Evolutionary conservation across 2,113 vertebrate genomes (phyloP).

Genomic region (Tretioscincus oriximinensis): DNA sequence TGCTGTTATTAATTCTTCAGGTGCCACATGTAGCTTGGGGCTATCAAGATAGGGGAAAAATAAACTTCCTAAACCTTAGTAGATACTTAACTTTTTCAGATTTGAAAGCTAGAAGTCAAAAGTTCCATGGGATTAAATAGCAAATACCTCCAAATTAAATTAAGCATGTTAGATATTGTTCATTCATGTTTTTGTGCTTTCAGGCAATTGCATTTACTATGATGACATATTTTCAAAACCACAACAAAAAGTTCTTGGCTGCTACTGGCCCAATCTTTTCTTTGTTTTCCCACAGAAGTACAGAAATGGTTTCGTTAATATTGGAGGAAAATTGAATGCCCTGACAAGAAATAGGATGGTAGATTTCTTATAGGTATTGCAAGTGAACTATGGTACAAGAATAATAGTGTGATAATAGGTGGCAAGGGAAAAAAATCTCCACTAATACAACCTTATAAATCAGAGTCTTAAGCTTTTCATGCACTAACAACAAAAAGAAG

Average conservation of each 20-base stretch:
- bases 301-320: constrained; percentile 14
- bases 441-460: neutral
- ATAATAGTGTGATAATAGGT: too few relatives aligned
- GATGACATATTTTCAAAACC: constrained; percentile 20
- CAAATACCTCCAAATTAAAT: constrained; percentile 26
- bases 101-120: constrained; percentile 33
- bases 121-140: constrained; percentile 28
- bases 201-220: constrained; percentile 19
- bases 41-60: constrained; percentile 55
- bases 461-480: neutral
- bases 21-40: constrained; percentile 49
- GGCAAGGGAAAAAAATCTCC: neutral
- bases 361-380: neutral
- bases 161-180: constrained; percentile 21
- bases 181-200: constrained; percentile 6
- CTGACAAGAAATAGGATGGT: neutral
- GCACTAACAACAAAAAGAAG: neutral
- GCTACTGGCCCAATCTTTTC: constrained; percentile 19
- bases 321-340: neutral
- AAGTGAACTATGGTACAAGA: neutral
- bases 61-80: constrained; percentile 54
- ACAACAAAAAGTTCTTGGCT: neutral
- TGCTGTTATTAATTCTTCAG: constrained; percentile 57
- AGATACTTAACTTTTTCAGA: constrained; percentile 42
- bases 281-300: neutral